phyloP scores from a whole-genome alignment of 2,888 invertebrate species.

The Scaptomyza tumidula region DNA sequence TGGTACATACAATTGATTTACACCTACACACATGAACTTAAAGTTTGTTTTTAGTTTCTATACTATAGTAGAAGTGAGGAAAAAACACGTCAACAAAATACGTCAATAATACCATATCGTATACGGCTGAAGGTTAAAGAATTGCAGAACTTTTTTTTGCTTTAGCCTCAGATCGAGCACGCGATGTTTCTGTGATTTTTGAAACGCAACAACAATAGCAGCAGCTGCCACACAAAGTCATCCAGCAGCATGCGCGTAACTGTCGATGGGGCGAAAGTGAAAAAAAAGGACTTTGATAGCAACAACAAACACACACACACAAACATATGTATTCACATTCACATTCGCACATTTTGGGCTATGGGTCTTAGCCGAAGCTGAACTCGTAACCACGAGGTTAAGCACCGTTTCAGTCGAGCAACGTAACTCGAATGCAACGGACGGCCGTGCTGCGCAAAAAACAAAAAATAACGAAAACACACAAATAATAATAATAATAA shows the following conservation, averaged over 20 bases:
- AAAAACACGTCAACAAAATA: not conserved
- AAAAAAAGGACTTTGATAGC: slow-evolving; percentile 11
- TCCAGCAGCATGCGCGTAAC: slow-evolving; percentile 51
- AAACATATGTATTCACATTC: not conserved
- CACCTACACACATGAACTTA: not conserved
- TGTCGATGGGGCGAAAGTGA: slow-evolving; percentile 32
- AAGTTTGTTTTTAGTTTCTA: too few relatives aligned
- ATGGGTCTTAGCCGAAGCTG: slow-evolving; percentile 35
- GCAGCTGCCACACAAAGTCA: slow-evolving; percentile 4
- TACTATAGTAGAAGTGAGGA: too few relatives aligned
- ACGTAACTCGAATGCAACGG: slow-evolving; percentile 80
- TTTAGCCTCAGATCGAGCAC: slow-evolving; percentile 22
- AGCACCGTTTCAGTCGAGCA: slow-evolving; percentile 78
- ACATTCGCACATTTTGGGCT: slow-evolving; percentile 31
- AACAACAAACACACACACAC: not conserved
- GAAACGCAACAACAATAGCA: not conserved
- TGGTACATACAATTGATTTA: not conserved
- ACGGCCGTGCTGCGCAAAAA: slow-evolving; percentile 44
- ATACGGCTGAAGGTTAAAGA: slow-evolving; percentile 12
- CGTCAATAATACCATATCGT: slow-evolving; percentile 22
- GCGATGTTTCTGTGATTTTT: slow-evolving; percentile 26
- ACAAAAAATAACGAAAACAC: slow-evolving; percentile 4
- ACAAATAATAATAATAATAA: slow-evolving; percentile 24
- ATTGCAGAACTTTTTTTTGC: slow-evolving; percentile 26
- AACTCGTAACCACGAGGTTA: slow-evolving; percentile 37